Base-by-base conservation (phyloP, 2,888 invertebrate genomes). In the Apamea crenata region DNA sequence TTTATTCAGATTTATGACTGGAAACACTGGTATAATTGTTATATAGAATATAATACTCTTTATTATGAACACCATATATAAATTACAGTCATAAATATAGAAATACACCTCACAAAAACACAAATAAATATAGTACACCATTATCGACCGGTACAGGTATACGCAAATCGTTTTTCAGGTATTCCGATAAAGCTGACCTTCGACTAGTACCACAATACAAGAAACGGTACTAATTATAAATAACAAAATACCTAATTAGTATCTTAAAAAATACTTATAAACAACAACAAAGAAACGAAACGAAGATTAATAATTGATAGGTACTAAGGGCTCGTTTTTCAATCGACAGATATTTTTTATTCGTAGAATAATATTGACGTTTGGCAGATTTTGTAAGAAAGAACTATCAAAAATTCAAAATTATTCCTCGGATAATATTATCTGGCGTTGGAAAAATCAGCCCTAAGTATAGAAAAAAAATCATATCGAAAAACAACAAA, bases 401-500 rank as follows among this genome's bases (percentile, higher is more conserved):
- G 7, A 40, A 40, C 40, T 6, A 7, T 40, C 40, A 40, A 40
- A 40, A 7, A 40, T 40, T 40, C 7, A 40, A 40, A 40, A 40
- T 40, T 40, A 40, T 40, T 40, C 40, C 40, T 40, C 40, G 40
- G 40, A 40, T 40, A 40, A 40, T 7, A 40, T 7, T 40, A 40
- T 40, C 40, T 40, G 40, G 6, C 7, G 40, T 40, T 40, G 40
- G 40, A 6, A 40, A 40, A 7, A 40, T 40, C 40, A 40, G 40
- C 40, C 32, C 3, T 32, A 82, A 83, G 65, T 77, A n/a, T n/a
- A n/a, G n/a, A n/a, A n/a, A n/a, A n/a, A n/a, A n/a, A 77, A 82
- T 69, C 32, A 40, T 53, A 68, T 83, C 66, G 71, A 78, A 83
- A 78, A 71, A 67, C 65, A 81, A 66, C 66, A 71, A 61, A 81